Evolutionary conservation across 2,797 vertebrate species (phyloP).

Genomic region (Capromys pilorides): DNA sequence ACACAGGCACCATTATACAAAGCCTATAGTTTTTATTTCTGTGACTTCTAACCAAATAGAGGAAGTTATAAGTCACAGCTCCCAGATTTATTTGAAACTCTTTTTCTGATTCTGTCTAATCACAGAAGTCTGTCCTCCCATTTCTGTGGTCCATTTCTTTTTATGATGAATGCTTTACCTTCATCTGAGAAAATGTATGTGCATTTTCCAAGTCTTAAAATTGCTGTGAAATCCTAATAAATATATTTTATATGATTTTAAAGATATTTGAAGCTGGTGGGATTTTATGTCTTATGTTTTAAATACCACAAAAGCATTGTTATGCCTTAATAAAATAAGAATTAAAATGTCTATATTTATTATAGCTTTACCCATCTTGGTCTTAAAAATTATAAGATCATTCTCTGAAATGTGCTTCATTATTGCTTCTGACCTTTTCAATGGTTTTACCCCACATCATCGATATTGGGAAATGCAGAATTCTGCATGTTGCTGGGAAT

Average conservation of each 20-base stretch:
- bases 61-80: not conserved
- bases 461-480: not conserved
- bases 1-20: not conserved
- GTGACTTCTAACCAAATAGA: not conserved
- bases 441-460: not conserved
- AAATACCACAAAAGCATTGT: not conserved
- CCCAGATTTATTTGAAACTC: not conserved
- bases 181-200: not conserved
- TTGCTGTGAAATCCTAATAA: not conserved
- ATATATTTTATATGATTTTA: not conserved
- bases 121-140: not conserved
- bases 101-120: not conserved
- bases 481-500: not conserved
- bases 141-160: not conserved
- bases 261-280: not conserved
- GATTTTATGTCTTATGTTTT: conserved; percentile 2
- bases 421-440: conserved; percentile 52
- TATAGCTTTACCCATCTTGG: not conserved
- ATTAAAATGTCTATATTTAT: conserved; percentile 14
- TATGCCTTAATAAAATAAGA: not conserved
- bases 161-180: not conserved
- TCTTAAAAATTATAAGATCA: conserved; percentile 38
- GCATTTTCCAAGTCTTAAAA: not conserved
- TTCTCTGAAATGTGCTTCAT: conserved; percentile 38
- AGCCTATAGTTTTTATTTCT: not conserved